Evolutionary conservation across 2,797 vertebrate species (phyloP).

Genomic region (Enteromius unitaeniatus): DNA sequence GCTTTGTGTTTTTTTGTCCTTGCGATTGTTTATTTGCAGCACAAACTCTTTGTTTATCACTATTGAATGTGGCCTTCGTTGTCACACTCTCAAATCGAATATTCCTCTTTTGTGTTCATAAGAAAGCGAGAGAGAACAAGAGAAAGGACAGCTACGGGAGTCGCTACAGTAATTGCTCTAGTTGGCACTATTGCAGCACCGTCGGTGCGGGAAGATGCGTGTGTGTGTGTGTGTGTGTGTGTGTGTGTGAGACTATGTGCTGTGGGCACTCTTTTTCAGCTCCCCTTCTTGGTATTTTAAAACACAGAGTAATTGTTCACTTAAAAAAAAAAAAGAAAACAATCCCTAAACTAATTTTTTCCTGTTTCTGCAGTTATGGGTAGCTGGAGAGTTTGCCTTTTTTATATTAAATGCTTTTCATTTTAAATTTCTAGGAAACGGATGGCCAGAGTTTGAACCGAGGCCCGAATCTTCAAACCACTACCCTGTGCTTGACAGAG

Average conservation of each 20-base stretch:
- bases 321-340: neutral
- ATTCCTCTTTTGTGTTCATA: slow-evolving; percentile 75
- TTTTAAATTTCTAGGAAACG: neutral
- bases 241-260: neutral
- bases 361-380: neutral
- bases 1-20: slow-evolving; percentile 51
- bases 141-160: slow-evolving; percentile 65
- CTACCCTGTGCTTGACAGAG: neutral
- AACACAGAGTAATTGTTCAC: slow-evolving; percentile 3
- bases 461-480: neutral
- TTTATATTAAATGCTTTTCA: neutral
- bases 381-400: neutral
- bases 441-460: neutral
- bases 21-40: slow-evolving; percentile 51
- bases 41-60: slow-evolving; percentile 74
- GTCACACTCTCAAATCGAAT: slow-evolving; percentile 77
- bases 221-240: slow-evolving; percentile 33
- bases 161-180: slow-evolving; percentile 79
- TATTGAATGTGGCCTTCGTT: slow-evolving; percentile 80
- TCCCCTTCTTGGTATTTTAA: neutral
- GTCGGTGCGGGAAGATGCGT: slow-evolving; percentile 79
- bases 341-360: neutral
- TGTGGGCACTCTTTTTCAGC: slow-evolving; percentile 18
- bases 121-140: slow-evolving; percentile 47
- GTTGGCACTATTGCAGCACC: slow-evolving; percentile 77